Evolutionary conservation across 2,888 invertebrate species (phyloP).

Genomic region (Yponomeuta evonymella): DNA sequence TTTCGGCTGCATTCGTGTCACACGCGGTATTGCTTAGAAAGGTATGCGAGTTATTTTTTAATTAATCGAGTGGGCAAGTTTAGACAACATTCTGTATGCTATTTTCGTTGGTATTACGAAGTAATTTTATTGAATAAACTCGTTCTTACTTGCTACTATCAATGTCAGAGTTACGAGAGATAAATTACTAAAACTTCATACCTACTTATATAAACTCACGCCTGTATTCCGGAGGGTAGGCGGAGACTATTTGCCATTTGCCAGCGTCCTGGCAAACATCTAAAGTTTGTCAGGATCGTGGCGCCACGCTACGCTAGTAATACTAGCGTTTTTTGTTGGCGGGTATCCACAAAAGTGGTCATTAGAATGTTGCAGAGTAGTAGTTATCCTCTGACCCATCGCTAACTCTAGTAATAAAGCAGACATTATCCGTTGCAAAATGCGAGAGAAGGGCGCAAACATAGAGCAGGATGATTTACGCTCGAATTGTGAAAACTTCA

Average conservation of each 20-base stretch:
- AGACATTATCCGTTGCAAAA: background rate
- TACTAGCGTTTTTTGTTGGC: background rate
- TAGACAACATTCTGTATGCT: background rate
- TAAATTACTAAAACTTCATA: too few species aligned
- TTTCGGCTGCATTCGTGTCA: conserved; percentile 3
- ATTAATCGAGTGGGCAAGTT: background rate
- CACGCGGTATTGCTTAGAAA: conserved; percentile 6
- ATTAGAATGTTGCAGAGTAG: background rate
- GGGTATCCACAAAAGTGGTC: background rate
- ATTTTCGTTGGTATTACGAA: background rate
- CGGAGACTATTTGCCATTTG: too few species aligned
- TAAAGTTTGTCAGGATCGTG: too few species aligned
- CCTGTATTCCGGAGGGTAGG: too few species aligned
- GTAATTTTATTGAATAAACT: background rate
- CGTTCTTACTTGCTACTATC: background rate
- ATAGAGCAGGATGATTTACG: background rate
- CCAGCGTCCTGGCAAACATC: too few species aligned
- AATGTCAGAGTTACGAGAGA: too few species aligned
- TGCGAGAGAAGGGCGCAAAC: background rate
- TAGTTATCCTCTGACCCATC: background rate
- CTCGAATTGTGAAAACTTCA: background rate
- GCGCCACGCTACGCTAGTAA: too few species aligned
- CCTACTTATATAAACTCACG: too few species aligned
- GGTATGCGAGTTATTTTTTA: background rate
- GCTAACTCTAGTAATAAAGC: background rate